These are phyloP conservation scores for Danio albolineatus DNA, from an alignment of 2,797 vertebrate species.

Conservation along the genomic window DNA sequence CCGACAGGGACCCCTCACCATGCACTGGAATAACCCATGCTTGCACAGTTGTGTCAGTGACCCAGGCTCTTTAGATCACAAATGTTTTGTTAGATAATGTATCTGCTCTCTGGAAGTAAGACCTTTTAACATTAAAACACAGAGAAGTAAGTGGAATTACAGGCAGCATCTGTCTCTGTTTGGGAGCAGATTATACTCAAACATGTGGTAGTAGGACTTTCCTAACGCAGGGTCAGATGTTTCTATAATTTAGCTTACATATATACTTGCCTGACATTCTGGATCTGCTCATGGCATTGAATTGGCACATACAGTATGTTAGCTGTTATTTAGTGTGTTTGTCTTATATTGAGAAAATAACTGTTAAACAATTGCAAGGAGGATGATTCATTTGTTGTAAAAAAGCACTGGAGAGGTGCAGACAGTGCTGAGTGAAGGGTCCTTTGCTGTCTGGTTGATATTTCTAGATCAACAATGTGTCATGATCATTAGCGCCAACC, in stretches of 20 bases:
- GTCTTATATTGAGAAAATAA: background rate
- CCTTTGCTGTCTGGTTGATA: background rate
- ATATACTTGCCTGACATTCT: constrained; percentile 31
- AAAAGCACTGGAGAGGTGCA: background rate
- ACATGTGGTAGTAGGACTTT: background rate
- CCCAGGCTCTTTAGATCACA: constrained; percentile 27
- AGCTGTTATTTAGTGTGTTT: background rate
- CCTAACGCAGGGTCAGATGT: constrained; percentile 9
- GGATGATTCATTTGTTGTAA: background rate
- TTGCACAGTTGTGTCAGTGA: background rate
- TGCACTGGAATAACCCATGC: constrained; percentile 23
- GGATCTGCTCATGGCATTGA: background rate
- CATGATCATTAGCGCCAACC: constrained; percentile 11
- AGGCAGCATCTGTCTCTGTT: constrained; percentile 32
- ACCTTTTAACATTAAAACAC: constrained; percentile 39
- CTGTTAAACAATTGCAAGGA: background rate
- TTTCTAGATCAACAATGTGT: constrained; percentile 31
- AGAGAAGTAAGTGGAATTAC: constrained; percentile 31
- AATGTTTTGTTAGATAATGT: constrained; percentile 38
- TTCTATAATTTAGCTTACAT: constrained; percentile 22
- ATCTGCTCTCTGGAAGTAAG: constrained; percentile 10
- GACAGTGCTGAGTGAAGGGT: background rate
- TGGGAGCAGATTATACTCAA: constrained; percentile 26
- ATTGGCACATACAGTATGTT: constrained; percentile 18
- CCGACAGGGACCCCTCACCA: constrained; percentile 33